Evolutionary conservation across 2,888 invertebrate species (phyloP), one percentile per base, ranked within the genome.

Genomic region (Tiliacea aurago): DNA sequence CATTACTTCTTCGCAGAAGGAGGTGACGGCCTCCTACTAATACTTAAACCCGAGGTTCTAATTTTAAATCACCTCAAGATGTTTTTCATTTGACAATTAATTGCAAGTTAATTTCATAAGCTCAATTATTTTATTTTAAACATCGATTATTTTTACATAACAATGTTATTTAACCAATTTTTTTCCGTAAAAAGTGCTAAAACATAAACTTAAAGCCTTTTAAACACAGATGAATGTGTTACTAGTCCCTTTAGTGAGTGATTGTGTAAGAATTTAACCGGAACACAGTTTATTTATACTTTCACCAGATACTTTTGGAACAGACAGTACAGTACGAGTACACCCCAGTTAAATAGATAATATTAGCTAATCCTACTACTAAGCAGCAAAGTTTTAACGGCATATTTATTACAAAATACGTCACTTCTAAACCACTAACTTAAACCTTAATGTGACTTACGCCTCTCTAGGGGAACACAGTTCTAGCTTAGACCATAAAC

Each of bases 401-500:
- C 65, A 63, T 67, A 66, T 76, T 61, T 67, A 66, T 76, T 61
- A 82, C 78, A 65, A 82, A 80, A 78, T 78, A 71, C 45, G 55
- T 68, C 67, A 78, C 79, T 65, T 78, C 28, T n/a, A 58, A 56
- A 78, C 68, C 47, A 62, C 73, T 69, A 72, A 78, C 53, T 66
- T 83, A 62, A 78, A 20, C 68, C 58, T 47, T 49, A 80, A 65
- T 78, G 64, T 71, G 78, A 72, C 47, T 78, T 49, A 83, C 72
- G 65, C 43, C 58, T 62, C 80, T 69, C 83, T n/a, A 9, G 72
- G 28, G 83, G 43, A 51, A 13, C 78, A 68, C 62, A 66, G 79
- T 78, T 78, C 68, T 62, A 69, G 80, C 61, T 78, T 59, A 66
- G 37, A 62, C 68, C 68, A 78, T 80, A 80, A 78, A 83, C 65